A percentile compares a stretch with the other conserved stretches of the same genome.
Evolutionary conservation across 2,113 vertebrate genomes (phyloP).

Genomic region (Osmerus eperlanus): DNA sequence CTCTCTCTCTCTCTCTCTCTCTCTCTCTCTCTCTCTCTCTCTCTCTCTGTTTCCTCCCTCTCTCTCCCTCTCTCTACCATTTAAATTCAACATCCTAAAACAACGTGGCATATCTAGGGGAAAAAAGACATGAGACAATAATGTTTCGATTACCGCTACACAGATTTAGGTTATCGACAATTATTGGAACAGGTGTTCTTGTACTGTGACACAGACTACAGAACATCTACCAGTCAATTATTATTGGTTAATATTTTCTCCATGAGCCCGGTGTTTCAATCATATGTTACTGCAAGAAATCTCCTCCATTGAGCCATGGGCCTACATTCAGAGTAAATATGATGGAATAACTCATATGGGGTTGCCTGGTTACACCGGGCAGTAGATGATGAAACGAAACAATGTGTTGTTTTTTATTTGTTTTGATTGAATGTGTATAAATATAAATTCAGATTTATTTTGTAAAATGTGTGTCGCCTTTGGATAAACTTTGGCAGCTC

Average conservation of each 20-base stretch:
- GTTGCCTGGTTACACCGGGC: slow-evolving; percentile 32
- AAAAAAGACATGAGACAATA: no score
- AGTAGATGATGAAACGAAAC: slow-evolving; percentile 24
- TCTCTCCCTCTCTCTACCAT: background rate
- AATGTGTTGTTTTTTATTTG: slow-evolving; percentile 54
- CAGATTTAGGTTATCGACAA: no score
- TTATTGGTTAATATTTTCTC: no score
- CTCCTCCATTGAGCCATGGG: slow-evolving; percentile 40
- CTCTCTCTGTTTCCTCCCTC: background rate
- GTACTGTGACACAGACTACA: no score
- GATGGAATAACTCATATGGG: slow-evolving; percentile 53
- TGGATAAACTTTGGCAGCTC: slow-evolving; percentile 75
- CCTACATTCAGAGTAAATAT: slow-evolving; percentile 1
- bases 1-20: background rate
- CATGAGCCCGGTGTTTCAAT: no score
- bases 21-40: background rate
- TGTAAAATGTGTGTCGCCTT: slow-evolving; percentile 65
- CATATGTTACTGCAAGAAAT: slow-evolving; percentile 29
- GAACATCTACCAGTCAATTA: no score
- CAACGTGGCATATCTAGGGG: no score
- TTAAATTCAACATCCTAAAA: background rate
- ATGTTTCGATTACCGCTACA: no score
- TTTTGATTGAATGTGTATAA: slow-evolving; percentile 55
- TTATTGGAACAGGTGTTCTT: no score
- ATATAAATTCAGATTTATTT: slow-evolving; percentile 60